Base-by-base conservation (phyloP, 2,888 invertebrate species). In the Scaptomyza reducta region DNA sequence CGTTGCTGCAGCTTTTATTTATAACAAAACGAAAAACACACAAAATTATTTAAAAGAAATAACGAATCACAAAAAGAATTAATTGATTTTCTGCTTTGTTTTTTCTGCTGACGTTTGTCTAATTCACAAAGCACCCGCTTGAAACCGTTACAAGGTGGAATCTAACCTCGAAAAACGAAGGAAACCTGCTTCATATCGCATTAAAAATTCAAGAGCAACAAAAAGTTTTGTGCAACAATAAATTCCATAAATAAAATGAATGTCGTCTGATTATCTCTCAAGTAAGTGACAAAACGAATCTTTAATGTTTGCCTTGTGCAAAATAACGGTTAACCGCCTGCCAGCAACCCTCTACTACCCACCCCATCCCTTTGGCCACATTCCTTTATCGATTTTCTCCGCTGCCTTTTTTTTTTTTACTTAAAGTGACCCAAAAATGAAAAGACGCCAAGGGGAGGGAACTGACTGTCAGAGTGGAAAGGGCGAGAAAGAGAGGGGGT, bases 211-310 rank as follows among this genome's bases (percentile, higher is more conserved):
- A 77, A 62, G 16, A 65, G 68, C 61, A 67, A 40, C 35, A 47
- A n/a, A 22, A n/a, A 9, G 29, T 54, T 51, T 47, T 31, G 14
- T 40, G 41, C 31, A 31, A 41, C 35, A 53, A 50, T 7, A 55
- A 54, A 67, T 38, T 49, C 56, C 44, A 79, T 70, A 79, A 74
- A 87, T 91, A 94, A 94, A 96, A 96, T 96, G 96, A 96, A 96
- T 96, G 96, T 96, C 95, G 96, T 94, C 96, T 94, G 96, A 95
- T 93, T 95, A 94, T 94, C 25, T 94, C 95, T 92, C 94, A 96
- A 92, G 96, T 96, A 93, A 94, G 94, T 44, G 22, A 7, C 11
- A 16, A 38, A 25, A 9, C 11, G 25, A 42, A 42, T 42, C 29
- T 41, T n/a, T 16, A 11, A 31, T 16, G 3, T 33, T 16, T 11